These are phyloP conservation scores for Orchesella cincta DNA, from an alignment of 1,140 invertebrate species.

Conservation along the genomic window DNA sequence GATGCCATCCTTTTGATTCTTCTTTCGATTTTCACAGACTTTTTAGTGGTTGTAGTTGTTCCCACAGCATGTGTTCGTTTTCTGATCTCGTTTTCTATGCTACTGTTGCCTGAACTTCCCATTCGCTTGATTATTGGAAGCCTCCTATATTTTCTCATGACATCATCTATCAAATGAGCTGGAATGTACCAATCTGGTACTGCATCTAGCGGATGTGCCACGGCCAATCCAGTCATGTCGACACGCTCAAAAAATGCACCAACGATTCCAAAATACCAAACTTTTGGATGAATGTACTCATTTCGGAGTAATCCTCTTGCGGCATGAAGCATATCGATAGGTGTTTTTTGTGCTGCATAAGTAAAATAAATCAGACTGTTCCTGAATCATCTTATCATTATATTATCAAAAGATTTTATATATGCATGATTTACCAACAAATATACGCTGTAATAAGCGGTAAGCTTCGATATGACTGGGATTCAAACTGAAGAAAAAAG, in stretches of 20 bases:
- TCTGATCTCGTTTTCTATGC: no score
- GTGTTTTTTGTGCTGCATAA: not conserved
- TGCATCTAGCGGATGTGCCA: not conserved
- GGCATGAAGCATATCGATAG: not conserved
- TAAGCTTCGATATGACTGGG: conserved; percentile 7
- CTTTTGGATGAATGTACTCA: conserved; percentile 7
- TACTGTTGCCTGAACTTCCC: not conserved
- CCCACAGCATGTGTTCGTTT: not conserved
- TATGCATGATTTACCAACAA: not conserved
- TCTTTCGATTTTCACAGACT: no score
- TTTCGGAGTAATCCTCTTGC: not conserved
- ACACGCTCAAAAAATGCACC: not conserved
- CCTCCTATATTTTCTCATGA: not conserved
- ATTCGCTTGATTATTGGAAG: not conserved
- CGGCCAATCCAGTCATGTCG: not conserved
- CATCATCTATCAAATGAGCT: not conserved
- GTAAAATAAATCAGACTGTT: not conserved
- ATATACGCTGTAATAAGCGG: not conserved
- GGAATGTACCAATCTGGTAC: conserved; percentile 7
- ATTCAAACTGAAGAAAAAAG: conserved; percentile 13
- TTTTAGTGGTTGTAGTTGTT: not conserved
- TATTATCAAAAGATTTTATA: not conserved
- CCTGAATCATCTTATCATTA: not conserved
- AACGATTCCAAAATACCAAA: not conserved
- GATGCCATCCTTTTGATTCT: no score